Evolutionary conservation across 2,888 invertebrate species (phyloP).

Genomic region (Amphipoea oculea): DNA sequence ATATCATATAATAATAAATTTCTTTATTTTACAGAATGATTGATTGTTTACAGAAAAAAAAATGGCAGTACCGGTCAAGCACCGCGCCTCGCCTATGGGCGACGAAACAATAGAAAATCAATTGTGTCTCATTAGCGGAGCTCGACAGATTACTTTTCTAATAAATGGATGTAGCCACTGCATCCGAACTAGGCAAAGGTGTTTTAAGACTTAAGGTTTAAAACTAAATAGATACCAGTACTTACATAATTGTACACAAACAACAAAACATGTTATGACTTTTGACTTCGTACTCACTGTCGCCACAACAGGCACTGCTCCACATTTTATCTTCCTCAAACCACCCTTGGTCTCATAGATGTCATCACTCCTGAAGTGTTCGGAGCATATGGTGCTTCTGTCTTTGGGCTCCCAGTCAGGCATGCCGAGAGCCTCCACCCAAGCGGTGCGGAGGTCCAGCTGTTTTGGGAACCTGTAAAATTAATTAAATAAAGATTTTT

Average conservation of each 20-base stretch:
- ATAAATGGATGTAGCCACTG: no score
- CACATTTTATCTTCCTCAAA: conserved; percentile 75
- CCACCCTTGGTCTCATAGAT: conserved; percentile 80
- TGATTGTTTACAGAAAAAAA: no score
- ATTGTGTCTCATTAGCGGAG: no score
- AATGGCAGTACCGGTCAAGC: no score
- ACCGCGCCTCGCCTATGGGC: no score
- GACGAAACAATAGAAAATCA: no score
- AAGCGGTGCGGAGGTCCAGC: conserved; percentile 72
- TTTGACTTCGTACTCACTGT: conserved; percentile 61
- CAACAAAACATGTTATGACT: no score
- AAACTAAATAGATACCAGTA: not conserved
- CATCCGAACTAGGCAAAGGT: no score
- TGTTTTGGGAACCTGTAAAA: conserved; percentile 82
- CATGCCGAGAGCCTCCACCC: conserved; percentile 78
- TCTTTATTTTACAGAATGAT: no score
- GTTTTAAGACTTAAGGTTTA: not conserved
- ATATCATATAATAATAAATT: not conserved
- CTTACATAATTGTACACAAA: no score
- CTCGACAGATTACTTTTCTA: no score
- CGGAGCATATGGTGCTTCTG: conserved; percentile 80
- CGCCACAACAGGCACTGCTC: conserved; percentile 76
- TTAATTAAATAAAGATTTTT: not conserved
- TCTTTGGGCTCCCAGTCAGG: conserved; percentile 79
- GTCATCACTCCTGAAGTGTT: conserved; percentile 81